A percentile compares a stretch with the other conserved stretches of the same genome.
Conservation (phyloP, 1,140 invertebrate species). For the Zaprionus ornatus region DNA sequence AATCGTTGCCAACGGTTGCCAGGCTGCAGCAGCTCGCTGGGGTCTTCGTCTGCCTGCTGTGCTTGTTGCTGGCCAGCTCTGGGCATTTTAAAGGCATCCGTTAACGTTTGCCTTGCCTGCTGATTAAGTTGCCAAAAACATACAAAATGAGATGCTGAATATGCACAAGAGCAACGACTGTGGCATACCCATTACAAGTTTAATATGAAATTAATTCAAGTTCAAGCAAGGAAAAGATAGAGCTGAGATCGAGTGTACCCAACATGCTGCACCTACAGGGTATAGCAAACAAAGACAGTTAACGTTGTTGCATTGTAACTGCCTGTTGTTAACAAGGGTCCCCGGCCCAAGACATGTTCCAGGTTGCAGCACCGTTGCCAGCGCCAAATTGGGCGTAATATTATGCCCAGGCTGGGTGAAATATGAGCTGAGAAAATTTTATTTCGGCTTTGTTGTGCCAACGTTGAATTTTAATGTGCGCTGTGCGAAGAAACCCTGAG, state of each 20-base stretch:
- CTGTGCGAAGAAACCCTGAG: constrained; percentile 23
- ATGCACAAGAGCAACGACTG: neutral
- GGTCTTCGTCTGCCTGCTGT: constrained; percentile 33
- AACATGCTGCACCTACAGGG: neutral
- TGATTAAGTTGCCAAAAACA: constrained; percentile 80
- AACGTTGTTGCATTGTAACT: constrained; percentile 75
- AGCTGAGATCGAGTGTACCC: neutral
- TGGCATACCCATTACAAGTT: constrained; percentile 3
- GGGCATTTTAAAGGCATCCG: constrained; percentile 78
- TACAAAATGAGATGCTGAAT: constrained; percentile 34
- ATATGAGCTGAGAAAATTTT: constrained; percentile 81
- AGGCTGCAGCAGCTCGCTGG: constrained; percentile 7
- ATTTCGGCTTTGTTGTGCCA: constrained; percentile 62
- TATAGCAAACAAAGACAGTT: constrained; percentile 54
- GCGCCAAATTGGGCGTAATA: constrained; percentile 77
- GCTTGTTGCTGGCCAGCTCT: constrained; percentile 26
- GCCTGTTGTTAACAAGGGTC: constrained; percentile 76
- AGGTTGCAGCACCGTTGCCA: constrained; percentile 53
- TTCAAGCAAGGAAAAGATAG: too few relatives aligned
- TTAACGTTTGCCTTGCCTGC: constrained; percentile 58
- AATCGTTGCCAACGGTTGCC: constrained; percentile 4
- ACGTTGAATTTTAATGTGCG: constrained; percentile 52
- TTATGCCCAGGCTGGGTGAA: constrained; percentile 71
- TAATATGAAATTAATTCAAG: neutral
- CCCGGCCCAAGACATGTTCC: constrained; percentile 53